Conservation (phyloP, 2,797 vertebrate species). For the Argya squamiceps region DNA sequence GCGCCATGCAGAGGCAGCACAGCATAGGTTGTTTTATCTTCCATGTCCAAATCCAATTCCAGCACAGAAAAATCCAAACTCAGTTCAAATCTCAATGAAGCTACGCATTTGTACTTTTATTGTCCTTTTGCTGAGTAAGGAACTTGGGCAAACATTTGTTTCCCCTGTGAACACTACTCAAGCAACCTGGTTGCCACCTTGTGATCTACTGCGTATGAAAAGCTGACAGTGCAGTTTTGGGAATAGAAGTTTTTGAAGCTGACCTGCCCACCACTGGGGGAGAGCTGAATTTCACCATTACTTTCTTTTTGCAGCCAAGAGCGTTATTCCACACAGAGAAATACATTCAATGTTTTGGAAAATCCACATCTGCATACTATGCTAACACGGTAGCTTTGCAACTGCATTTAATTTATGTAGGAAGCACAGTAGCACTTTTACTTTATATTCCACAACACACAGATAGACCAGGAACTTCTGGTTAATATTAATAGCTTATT, state of each 20-base stretch:
- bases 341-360: background rate
- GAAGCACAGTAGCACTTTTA: background rate
- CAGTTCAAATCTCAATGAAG: background rate
- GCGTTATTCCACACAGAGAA: background rate
- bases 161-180: background rate
- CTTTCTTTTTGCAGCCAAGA: background rate
- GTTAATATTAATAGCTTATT: conserved; percentile 79
- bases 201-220: conserved; percentile 31
- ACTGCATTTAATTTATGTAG: conserved; percentile 16
- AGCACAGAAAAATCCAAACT: background rate
- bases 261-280: background rate
- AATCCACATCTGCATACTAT: background rate
- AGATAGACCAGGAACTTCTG: conserved; percentile 37
- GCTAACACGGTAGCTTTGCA: background rate
- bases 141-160: conserved; percentile 23
- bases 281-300: background rate
- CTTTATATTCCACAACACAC: conserved; percentile 13
- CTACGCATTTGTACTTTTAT: background rate
- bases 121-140: conserved; percentile 42
- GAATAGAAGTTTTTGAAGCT: conserved; percentile 1
- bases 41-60: background rate
- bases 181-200: background rate
- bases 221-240: background rate
- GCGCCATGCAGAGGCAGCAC: background rate
- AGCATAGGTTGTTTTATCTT: background rate